Evolutionary conservation across 1,140 invertebrate species (phyloP), one percentile per base, ranked within the genome.

Genomic region (Ooceraea biroi): DNA sequence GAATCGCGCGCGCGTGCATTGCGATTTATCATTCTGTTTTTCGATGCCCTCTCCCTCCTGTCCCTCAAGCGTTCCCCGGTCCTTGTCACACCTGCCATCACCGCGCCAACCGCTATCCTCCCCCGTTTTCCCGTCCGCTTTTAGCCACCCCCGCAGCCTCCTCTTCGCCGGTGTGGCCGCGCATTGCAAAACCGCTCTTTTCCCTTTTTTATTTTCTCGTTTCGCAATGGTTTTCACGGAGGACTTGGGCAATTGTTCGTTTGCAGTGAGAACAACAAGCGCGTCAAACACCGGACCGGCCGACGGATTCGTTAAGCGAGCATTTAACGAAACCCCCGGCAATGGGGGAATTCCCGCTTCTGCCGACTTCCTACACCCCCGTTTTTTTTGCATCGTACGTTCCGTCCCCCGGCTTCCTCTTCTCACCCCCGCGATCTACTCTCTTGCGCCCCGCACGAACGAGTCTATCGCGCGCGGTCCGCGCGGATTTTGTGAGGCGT

Each of bases 1-100:
- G 71, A 55, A 63, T 58, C 36, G 36, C 36, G 36, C 36, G 65
- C 58, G 86, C 71, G 48, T 41, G 73, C 58, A 41, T 58, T 36
- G 76, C 82, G 88, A 91, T 91, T 90, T 90, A 88, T 92, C 89
- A 91, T 91, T 85, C 86, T 83, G 83, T 89, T 89, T 90, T 85
- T 85, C 84, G 85, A 86, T 82, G 58, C 68, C 71, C 22, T 58
- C 48, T 19, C 58, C 41, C 17, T 19, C 41, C 46, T n/a, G 63
- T 19, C 63, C 27, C 52, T 68, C 82, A 44, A 58, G 50, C 55
- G 58, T n/a, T 50, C 30, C 74, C 65, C 44, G 36, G 65, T 80
- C 76, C 68, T 71, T 58, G 76, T 80, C 76, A 80, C 68, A 80
- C 76, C 76, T 57, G 52, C 68, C 74, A 60, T 25, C 19, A 68